Percentiles rank a stretch among this genome's conserved stretches.
Conservation (phyloP, 2,797 vertebrate species). For the Cryptoblepharus egeriae region DNA sequence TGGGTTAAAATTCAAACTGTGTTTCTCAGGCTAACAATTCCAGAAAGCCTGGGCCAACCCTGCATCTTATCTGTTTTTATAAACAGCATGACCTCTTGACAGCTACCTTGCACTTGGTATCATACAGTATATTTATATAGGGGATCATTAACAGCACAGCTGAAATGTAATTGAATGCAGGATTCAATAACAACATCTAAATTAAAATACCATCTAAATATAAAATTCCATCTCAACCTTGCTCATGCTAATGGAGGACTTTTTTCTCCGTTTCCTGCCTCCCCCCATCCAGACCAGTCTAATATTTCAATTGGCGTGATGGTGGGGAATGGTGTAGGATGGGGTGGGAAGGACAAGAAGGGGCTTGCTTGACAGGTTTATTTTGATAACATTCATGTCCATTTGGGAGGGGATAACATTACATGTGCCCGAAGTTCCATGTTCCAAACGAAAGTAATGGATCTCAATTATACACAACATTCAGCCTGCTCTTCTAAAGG, state of each 20-base stretch:
- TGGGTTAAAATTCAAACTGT: constrained; percentile 20
- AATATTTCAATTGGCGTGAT: constrained; percentile 43
- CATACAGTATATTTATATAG: constrained; percentile 55
- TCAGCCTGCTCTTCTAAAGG: constrained; percentile 30
- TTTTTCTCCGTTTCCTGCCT: not conserved
- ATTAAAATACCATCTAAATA: constrained; percentile 59
- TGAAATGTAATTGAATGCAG: constrained; percentile 59
- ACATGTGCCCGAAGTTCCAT: constrained; percentile 41
- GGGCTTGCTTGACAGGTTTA: constrained; percentile 48
- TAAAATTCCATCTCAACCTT: constrained; percentile 59
- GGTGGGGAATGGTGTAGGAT: not conserved
- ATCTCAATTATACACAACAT: constrained; percentile 35
- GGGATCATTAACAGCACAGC: constrained; percentile 52
- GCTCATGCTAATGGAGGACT: constrained; percentile 41
- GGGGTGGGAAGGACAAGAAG: not conserved
- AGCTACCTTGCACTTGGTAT: constrained; percentile 24
- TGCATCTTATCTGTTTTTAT: constrained; percentile 45
- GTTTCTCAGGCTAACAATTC: not conserved
- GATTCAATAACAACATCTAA: constrained; percentile 62
- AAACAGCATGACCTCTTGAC: constrained; percentile 44
- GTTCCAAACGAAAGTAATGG: constrained; percentile 46
- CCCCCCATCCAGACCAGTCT: constrained; percentile 15
- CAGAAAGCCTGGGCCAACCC: constrained; percentile 1
- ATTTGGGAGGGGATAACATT: constrained; percentile 51
- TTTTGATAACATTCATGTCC: constrained; percentile 59